These are phyloP conservation scores for Ptilodon capucinus DNA, from an alignment of 2,888 invertebrate genomes.

Conservation along the genomic window DNA sequence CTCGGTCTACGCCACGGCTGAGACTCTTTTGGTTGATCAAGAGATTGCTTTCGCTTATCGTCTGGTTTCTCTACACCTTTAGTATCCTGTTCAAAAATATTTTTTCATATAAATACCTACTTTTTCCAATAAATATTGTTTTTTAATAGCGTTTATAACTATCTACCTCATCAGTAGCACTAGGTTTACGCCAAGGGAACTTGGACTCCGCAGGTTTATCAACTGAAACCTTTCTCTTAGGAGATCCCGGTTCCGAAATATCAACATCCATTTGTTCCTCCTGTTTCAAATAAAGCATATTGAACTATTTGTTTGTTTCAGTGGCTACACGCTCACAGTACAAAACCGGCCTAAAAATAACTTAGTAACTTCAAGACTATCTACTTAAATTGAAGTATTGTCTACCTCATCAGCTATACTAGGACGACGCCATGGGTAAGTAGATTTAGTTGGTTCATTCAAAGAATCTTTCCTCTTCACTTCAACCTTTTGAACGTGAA, in stretches of 20 bases:
- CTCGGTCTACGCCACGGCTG: constrained; percentile 22
- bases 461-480: constrained; percentile 12
- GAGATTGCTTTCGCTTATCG: constrained; percentile 8
- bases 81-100: constrained; percentile 15
- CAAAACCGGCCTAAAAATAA: too few species aligned
- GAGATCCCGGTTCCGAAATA: constrained; percentile 5
- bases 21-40: constrained; percentile 20
- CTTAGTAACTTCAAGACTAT: too few species aligned
- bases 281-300: constrained; percentile 15
- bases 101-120: background rate
- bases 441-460: constrained; percentile 22
- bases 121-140: background rate
- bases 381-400: background rate
- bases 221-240: constrained; percentile 19
- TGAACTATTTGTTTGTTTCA: too few species aligned
- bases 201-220: constrained; percentile 30
- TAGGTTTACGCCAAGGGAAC: constrained; percentile 29
- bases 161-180: constrained; percentile 22
- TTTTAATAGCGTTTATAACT: background rate
- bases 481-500: constrained; percentile 10
- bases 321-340: too few species aligned
- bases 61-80: constrained; percentile 3
- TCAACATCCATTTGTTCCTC: constrained; percentile 19
- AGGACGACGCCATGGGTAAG: constrained; percentile 24
- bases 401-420: constrained; percentile 29